Conservation (phyloP, 2,113 vertebrate species). For the Gallinago media region DNA sequence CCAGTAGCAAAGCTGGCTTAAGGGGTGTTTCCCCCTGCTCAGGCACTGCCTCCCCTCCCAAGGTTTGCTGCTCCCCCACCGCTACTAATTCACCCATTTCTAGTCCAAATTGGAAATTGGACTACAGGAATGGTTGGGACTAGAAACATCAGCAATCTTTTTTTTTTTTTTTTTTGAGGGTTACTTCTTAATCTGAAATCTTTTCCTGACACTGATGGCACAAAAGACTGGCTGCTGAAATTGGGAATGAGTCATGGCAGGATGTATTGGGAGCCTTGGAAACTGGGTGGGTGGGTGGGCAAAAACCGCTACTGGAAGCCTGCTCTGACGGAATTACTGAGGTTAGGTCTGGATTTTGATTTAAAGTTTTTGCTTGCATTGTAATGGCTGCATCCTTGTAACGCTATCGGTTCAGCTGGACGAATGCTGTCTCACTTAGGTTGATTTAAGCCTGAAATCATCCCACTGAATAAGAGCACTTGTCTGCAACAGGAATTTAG, state of each 20-base stretch:
- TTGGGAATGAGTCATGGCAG: neutral
- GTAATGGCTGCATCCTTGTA: neutral
- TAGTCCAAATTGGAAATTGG: neutral
- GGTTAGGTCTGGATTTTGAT: neutral
- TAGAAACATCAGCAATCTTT: neutral
- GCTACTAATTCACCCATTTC: neutral
- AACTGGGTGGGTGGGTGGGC: neutral
- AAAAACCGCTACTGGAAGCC: neutral
- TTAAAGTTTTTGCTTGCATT: neutral
- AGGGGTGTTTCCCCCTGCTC: neutral
- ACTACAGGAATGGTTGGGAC: neutral
- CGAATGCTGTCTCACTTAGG: neutral
- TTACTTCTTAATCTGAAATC: neutral
- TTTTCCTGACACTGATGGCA: neutral
- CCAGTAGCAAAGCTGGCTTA: neutral
- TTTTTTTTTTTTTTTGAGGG: neutral
- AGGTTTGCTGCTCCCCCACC: neutral
- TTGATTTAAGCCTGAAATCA: slow-evolving; percentile 41
- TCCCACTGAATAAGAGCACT: neutral
- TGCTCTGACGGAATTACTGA: neutral
- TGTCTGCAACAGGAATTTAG: slow-evolving; percentile 43
- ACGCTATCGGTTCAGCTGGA: neutral
- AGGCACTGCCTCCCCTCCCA: neutral
- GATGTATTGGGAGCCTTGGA: neutral
- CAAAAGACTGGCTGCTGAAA: neutral